Evolutionary conservation across 2,888 invertebrate genomes (phyloP).

Genomic region (Troilus luridus): DNA sequence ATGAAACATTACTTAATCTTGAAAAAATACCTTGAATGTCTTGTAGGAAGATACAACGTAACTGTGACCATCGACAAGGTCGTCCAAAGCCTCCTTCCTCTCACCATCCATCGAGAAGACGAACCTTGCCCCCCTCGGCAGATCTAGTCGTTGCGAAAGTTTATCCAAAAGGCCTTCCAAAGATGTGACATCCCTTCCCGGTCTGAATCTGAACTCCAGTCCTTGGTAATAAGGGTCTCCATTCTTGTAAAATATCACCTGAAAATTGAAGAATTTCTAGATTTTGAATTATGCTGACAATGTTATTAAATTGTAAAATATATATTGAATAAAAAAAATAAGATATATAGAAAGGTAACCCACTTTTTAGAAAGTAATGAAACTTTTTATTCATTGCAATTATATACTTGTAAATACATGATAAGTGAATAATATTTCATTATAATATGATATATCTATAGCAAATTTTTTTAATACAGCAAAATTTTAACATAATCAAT

Average conservation of each 20-base stretch:
- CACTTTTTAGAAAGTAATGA: too few relatives aligned
- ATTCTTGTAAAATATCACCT: slow-evolving; percentile 93
- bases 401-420: too few relatives aligned
- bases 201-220: slow-evolving; percentile 88
- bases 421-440: too few relatives aligned
- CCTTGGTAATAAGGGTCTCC: slow-evolving; percentile 94
- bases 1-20: neutral
- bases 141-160: slow-evolving; percentile 87
- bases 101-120: slow-evolving; percentile 94
- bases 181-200: slow-evolving; percentile 88
- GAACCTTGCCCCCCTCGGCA: slow-evolving; percentile 83
- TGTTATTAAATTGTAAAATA: neutral
- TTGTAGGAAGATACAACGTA: slow-evolving; percentile 95
- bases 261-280: slow-evolving; percentile 64
- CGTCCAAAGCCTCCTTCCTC: slow-evolving; percentile 85
- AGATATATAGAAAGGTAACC: too few relatives aligned
- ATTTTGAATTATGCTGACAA: neutral
- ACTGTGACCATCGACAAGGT: slow-evolving; percentile 90
- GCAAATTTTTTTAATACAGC: too few relatives aligned
- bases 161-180: slow-evolving; percentile 89
- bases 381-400: too few relatives aligned
- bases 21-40: slow-evolving; percentile 83
- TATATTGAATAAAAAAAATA: too few relatives aligned
- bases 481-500: too few relatives aligned
- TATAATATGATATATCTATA: too few relatives aligned